Evolutionary conservation across 1,140 invertebrate genomes (phyloP), one percentile per base, ranked within the genome.

Genomic region (Drosophila lacertosa): DNA sequence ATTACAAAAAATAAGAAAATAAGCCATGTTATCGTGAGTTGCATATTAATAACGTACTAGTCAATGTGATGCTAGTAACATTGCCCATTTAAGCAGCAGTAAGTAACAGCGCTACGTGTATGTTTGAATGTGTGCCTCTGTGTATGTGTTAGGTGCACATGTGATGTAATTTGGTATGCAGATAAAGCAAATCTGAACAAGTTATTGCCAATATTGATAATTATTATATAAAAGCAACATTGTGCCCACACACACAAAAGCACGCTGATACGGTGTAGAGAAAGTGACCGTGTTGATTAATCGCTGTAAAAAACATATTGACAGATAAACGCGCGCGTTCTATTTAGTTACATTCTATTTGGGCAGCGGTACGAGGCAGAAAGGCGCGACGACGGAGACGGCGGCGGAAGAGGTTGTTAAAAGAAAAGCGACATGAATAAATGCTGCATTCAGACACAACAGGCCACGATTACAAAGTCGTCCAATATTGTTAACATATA

Each of bases 141-240:
- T 53, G 35, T 32, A 63, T 50, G 58, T 51, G 33, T 20, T 20
- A 18, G 32, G 15, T 42, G 51, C 54, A 45, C 50, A 48, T 58
- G 74, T 81, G 78, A 81, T 81, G 78, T 81, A 81, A 81, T 81
- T 80, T 51, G 39, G 7, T 2, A 22, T 22, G 35, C 13, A 74
- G 63, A 83, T 77, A 70, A 73, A 35, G 55, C 35, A 47, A 60
- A 48, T 39, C 33, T 9, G 26, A 2, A 29, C 33, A 55, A 45
- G 3, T n/a, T 42, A 39, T 58, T 42, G 29, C 50, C 40, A 32
- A 9, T 45, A 7, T 15, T 24, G 29, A 20, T 69, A 53, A 35
- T 53, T 71, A 64, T 81, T 48, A 80, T 77, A 65, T 45, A 66
- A 66, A 29, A 39, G 20, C 26, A 24, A 29, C 24, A 20, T 29